Conservation (phyloP, 2,888 invertebrate genomes). For the Cepaea hortensis region DNA sequence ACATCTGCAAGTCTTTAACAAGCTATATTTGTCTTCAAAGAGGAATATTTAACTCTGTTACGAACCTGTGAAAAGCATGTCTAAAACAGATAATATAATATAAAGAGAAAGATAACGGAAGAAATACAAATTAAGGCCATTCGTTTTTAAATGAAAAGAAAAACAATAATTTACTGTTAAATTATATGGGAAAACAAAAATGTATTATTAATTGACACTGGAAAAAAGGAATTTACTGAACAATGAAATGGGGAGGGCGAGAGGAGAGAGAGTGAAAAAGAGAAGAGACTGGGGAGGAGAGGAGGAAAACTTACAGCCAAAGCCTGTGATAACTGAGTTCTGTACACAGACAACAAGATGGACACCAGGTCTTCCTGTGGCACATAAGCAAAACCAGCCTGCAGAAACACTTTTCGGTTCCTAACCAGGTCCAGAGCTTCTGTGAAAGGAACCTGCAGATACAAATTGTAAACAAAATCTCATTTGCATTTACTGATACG, state of each 20-base stretch:
- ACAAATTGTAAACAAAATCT: background rate
- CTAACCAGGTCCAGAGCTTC: conserved; percentile 91
- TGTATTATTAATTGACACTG: background rate
- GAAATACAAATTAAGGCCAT: no score
- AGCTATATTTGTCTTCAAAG: no score
- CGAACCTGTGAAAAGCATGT: no score
- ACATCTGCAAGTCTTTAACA: no score
- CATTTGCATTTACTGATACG: no score
- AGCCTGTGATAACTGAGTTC: conserved; percentile 83
- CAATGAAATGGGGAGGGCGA: background rate
- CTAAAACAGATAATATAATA: no score
- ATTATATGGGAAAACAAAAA: background rate
- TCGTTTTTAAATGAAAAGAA: background rate
- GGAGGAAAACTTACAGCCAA: conserved; percentile 78
- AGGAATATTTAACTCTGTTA: no score
- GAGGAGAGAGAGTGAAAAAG: background rate
- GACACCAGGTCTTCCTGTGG: conserved; percentile 89
- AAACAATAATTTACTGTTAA: background rate
- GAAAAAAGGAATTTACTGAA: background rate
- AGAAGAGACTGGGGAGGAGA: background rate
- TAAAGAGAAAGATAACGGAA: no score
- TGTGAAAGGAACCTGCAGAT: conserved; percentile 89
- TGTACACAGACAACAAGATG: conserved; percentile 87
- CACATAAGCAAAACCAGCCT: conserved; percentile 90
- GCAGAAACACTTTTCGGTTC: conserved; percentile 86